A percentile compares a stretch with the other conserved stretches of the same genome.
Conservation (phyloP, 2,797 vertebrate species). For the Microtus obscurus region DNA sequence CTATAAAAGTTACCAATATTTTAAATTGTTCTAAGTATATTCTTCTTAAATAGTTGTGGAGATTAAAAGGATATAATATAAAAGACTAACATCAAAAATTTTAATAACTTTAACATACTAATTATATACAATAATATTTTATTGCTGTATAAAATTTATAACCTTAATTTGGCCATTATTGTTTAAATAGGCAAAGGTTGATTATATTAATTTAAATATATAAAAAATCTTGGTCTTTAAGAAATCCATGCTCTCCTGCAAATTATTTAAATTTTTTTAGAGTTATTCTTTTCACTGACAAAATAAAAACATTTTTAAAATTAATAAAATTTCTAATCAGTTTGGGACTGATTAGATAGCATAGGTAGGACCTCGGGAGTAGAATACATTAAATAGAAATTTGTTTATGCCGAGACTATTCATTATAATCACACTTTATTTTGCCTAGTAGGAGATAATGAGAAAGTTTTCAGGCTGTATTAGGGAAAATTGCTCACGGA, state of each 20-base stretch:
- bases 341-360: not conserved
- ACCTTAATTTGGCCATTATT: not conserved
- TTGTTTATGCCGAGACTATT: not conserved
- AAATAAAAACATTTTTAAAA: not conserved
- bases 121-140: not conserved
- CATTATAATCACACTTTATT: not conserved
- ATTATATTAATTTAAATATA: not conserved
- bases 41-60: not conserved
- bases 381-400: not conserved
- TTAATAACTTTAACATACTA: not conserved
- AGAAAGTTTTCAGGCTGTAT: not conserved
- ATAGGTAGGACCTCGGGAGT: not conserved
- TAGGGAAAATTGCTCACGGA: not conserved
- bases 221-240: not conserved
- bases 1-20: conserved; percentile 1
- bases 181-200: not conserved
- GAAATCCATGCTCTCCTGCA: not conserved
- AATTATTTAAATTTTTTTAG: not conserved
- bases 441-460: not conserved
- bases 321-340: not conserved
- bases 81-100: not conserved
- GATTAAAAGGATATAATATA: not conserved
- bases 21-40: not conserved
- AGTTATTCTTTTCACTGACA: not conserved
- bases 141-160: not conserved